Conservation (phyloP, 2,888 invertebrate genomes). For the Vesta saturnalis region DNA sequence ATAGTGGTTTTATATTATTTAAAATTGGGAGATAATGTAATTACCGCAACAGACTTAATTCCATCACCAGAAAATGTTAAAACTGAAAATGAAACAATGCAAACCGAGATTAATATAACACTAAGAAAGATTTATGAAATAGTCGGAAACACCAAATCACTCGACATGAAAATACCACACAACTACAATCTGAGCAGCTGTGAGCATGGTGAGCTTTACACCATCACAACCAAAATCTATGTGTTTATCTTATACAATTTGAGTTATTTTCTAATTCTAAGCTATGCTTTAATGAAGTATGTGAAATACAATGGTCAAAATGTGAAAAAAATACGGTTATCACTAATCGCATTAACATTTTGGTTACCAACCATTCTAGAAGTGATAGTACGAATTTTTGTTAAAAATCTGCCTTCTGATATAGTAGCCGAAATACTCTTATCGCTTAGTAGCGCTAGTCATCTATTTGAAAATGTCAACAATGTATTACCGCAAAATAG, state of each 20-base stretch:
- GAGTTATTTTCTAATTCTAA: background rate
- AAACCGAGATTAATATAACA: background rate
- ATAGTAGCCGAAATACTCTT: slow-evolving; percentile 50
- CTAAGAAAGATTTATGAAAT: background rate
- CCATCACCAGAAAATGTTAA: background rate
- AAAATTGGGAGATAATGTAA: background rate
- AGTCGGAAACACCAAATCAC: background rate
- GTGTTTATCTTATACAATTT: background rate
- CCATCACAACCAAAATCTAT: background rate
- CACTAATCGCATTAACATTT: slow-evolving; percentile 29
- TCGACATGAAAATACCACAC: slow-evolving; percentile 4
- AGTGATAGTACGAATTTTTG: slow-evolving; percentile 51
- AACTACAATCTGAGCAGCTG: background rate
- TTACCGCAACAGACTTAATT: background rate
- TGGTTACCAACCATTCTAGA: slow-evolving; percentile 58
- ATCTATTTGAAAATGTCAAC: slow-evolving; percentile 44
- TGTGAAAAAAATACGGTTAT: background rate
- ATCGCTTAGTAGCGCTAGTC: slow-evolving; percentile 50
- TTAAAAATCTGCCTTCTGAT: slow-evolving; percentile 47
- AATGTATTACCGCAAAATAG: slow-evolving; percentile 25
- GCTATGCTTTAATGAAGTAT: background rate
- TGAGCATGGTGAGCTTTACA: background rate
- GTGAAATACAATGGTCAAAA: background rate
- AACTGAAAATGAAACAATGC: background rate
- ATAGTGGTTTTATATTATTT: background rate